Conservation (phyloP, 2,888 invertebrate genomes). For the Lasius fuliginosus region DNA sequence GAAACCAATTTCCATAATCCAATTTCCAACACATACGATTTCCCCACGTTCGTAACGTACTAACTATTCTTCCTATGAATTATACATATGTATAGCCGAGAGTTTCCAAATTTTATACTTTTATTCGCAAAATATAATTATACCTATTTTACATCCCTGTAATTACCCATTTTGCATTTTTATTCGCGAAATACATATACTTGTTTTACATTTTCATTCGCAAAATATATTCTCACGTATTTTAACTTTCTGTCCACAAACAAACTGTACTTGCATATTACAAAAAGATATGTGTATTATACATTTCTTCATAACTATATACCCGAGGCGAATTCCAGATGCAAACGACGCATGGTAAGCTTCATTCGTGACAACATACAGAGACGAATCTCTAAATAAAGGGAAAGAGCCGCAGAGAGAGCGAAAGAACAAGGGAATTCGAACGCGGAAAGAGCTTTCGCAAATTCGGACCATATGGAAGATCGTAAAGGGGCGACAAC, state of each 20-base stretch:
- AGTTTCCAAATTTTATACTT: constrained; percentile 34
- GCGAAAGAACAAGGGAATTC: not conserved
- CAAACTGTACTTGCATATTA: constrained; percentile 29
- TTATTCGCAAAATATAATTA: constrained; percentile 17
- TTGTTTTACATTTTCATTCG: constrained; percentile 23
- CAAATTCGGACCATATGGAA: constrained; percentile 63
- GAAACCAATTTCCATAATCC: constrained; percentile 48
- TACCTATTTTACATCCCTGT: not conserved
- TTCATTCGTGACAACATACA: not conserved
- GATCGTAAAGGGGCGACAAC: constrained; percentile 65
- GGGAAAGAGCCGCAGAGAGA: not conserved
- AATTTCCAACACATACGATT: constrained; percentile 43
- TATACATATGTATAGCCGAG: constrained; percentile 12
- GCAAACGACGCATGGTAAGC: constrained; percentile 18
- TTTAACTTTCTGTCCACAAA: constrained; percentile 9
- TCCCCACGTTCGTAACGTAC: constrained; percentile 14
- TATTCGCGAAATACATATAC: constrained; percentile 24
- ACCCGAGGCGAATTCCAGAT: not conserved
- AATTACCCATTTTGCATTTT: constrained; percentile 37
- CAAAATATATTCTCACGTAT: constrained; percentile 37
- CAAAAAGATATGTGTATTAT: not conserved
- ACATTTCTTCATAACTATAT: constrained; percentile 5
- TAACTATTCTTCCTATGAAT: constrained; percentile 20
- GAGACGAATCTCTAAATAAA: constrained; percentile 19
- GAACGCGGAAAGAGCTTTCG: constrained; percentile 59